Evolutionary conservation across 2,113 vertebrate species (phyloP), one percentile per base, ranked within the genome.

Genomic region (Neolamprologus variostigma): DNA sequence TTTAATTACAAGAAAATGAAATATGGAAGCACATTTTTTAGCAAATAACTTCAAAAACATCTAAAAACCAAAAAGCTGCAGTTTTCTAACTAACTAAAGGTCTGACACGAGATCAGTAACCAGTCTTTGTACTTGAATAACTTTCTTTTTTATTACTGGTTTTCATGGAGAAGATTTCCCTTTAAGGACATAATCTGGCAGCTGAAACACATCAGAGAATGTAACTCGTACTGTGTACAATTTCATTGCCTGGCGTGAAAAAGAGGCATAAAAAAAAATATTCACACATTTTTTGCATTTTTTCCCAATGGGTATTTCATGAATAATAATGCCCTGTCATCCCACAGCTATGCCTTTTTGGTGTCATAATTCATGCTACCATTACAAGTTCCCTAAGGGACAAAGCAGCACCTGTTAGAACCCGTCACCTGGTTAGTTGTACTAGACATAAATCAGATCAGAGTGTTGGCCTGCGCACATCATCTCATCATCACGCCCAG

Each of bases 371-470:
- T 93, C 86, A 88, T 21, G 84, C 19, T 37, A 28, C 45, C 17
- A 9, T 86, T 80, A 79, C 81, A 82, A 10, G 82, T 35, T 40
- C 86, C 91, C 87, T 87, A 21, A 51, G 86, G 84, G 82, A 55
- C 63, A n/a, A 50, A 73, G 81, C 81, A 93, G 63, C 90, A 93
- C 87, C 93, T 93, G 90, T 78, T 91, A 80, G 1, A 87, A 79
- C 82, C 42, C 2, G 9, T 92, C 91, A 92, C 92, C 82, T 94
- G 87, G 82, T 83, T 83, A 81, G 59, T 9, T 61, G 83, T 54
- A 73, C 2, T 2, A 73, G 54, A 82, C 78, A 50, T 76, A 68
- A 63, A 83, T 59, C 81, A 68, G 50, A 83, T 54, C 31, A 59
- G 28, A 81, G 71, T 37, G 45, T 16, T 17, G 55, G 71, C 59